phyloP scores from a whole-genome alignment of 2,888 invertebrate genomes.

The Oscheius onirici region DNA sequence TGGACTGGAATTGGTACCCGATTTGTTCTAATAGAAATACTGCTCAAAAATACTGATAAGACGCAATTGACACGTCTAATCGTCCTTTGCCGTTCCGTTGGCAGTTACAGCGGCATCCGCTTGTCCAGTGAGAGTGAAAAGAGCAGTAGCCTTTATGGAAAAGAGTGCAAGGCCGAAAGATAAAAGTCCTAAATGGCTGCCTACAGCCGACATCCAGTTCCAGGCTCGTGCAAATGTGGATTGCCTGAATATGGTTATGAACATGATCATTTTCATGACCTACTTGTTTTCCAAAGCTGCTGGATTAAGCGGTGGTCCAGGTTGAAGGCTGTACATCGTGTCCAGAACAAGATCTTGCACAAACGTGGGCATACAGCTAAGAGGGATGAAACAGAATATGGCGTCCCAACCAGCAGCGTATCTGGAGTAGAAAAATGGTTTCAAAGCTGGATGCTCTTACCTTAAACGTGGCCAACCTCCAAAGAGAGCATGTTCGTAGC shows the following conservation, averaged over 20 bases:
- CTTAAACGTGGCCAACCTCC: slow-evolving; percentile 53
- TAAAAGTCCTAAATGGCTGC: slow-evolving; percentile 11
- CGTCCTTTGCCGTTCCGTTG: slow-evolving; percentile 8
- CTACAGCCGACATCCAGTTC: slow-evolving; percentile 2
- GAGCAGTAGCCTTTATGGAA: slow-evolving; percentile 11
- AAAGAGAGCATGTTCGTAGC: slow-evolving; percentile 63
- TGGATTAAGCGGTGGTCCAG: slow-evolving; percentile 54
- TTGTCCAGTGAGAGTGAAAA: slow-evolving; percentile 20
- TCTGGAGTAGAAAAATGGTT: slow-evolving; percentile 36
- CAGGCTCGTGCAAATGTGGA: background rate
- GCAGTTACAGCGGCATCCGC: slow-evolving; percentile 6
- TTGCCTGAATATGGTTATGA: background rate
- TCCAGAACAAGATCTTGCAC: slow-evolving; percentile 52
- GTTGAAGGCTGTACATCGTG: slow-evolving; percentile 49
- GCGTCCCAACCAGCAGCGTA: slow-evolving; percentile 65
- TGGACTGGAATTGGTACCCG: slow-evolving; percentile 18
- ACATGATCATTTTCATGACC: background rate
- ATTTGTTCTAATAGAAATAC: slow-evolving; percentile 16
- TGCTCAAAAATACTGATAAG: slow-evolving; percentile 8
- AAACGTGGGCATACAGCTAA: slow-evolving; percentile 56
- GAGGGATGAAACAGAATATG: slow-evolving; percentile 61
- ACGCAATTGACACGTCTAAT: background rate
- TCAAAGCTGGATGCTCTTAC: slow-evolving; percentile 10
- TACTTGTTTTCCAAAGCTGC: slow-evolving; percentile 23
- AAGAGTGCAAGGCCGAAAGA: slow-evolving; percentile 11